Conservation (phyloP, 2,113 vertebrate genomes). For the Entomyzon cyanotis region DNA sequence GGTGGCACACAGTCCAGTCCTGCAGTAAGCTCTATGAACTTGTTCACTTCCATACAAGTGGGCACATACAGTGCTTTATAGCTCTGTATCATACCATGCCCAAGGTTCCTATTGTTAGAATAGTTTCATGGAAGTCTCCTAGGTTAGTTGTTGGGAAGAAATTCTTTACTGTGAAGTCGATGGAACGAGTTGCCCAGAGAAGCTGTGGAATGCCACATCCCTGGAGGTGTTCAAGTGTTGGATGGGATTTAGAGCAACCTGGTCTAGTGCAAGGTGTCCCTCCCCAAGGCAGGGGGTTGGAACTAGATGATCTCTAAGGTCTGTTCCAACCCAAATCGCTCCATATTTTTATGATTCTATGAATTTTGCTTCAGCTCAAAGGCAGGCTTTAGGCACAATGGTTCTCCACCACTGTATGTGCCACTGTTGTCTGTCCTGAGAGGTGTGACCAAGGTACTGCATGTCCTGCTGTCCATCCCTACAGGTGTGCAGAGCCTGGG, state of each 20-base stretch:
- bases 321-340: not conserved
- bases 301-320: not conserved
- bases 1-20: rapidly evolving
- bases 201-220: not conserved
- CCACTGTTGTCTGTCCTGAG: not conserved
- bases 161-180: not conserved
- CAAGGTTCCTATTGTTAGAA: not conserved
- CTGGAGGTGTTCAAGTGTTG: not conserved
- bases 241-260: not conserved
- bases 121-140: not conserved
- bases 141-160: not conserved
- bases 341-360: not conserved
- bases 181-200: not conserved
- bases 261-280: not conserved
- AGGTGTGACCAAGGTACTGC: not conserved
- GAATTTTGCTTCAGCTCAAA: not conserved
- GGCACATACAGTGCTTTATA: not conserved
- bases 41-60: rapidly evolving
- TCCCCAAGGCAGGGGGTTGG: not conserved
- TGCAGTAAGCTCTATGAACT: not conserved
- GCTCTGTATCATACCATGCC: not conserved
- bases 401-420: rapidly evolving
- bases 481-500: rapidly evolving
- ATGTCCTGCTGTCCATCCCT: not conserved
- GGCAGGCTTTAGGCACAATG: not conserved